phyloP scores from a whole-genome alignment of 2,888 invertebrate species.

The Panzeria rudis region DNA sequence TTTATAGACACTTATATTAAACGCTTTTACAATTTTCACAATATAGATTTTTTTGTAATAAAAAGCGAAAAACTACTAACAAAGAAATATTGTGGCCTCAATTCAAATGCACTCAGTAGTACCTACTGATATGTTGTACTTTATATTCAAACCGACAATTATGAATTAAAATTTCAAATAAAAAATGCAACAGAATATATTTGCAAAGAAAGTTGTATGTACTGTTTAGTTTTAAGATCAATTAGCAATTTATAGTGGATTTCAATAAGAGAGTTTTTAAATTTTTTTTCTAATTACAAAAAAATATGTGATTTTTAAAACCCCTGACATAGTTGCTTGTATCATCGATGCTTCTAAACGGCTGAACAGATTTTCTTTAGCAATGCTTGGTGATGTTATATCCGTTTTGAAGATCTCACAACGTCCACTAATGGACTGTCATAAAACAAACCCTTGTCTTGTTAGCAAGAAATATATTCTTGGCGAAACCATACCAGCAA shows the following conservation, averaged over 20 bases:
- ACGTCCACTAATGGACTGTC: too few species aligned
- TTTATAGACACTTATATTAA: constrained; percentile 42
- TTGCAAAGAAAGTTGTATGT: not conserved
- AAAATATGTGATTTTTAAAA: too few species aligned
- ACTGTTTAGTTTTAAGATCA: not conserved
- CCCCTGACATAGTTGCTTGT: too few species aligned
- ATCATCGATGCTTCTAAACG: too few species aligned
- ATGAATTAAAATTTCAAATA: constrained; percentile 20
- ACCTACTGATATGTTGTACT: not conserved
- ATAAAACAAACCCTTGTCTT: too few species aligned
- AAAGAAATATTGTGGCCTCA: constrained; percentile 40
- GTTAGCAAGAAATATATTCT: too few species aligned
- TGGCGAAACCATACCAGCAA: too few species aligned
- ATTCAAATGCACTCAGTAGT: constrained; percentile 40
- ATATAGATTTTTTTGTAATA: constrained; percentile 10
- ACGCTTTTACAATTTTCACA: constrained; percentile 22
- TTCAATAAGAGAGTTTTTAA: not conserved
- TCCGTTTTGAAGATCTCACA: too few species aligned
- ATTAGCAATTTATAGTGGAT: not conserved
- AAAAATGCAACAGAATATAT: not conserved
- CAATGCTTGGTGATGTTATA: too few species aligned
- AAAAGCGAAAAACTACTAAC: constrained; percentile 25
- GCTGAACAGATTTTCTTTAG: too few species aligned
- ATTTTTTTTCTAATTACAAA: too few species aligned
- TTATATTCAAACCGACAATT: constrained; percentile 11